A percentile compares a stretch with the other conserved stretches of the same genome.
phyloP scores from a whole-genome alignment of 2,888 invertebrate genomes.

The Blomia tropicalis region DNA sequence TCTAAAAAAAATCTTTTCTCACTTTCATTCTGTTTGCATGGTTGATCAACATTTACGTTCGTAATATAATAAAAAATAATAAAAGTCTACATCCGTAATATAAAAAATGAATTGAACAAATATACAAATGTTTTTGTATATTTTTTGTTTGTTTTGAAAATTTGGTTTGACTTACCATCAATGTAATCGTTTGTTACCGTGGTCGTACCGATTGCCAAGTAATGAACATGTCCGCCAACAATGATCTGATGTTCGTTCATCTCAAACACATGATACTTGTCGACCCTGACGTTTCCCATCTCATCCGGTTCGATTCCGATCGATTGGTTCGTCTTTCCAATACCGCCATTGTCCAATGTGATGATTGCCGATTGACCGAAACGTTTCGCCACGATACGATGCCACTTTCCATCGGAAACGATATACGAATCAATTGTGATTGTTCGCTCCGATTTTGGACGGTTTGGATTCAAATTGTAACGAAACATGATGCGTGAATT shows the following conservation, averaged over 20 bases:
- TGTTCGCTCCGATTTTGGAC: slow-evolving; percentile 26
- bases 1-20: too few species aligned
- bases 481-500: slow-evolving; percentile 34
- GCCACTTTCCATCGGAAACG: slow-evolving; percentile 38
- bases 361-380: slow-evolving; percentile 36
- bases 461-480: slow-evolving; percentile 35
- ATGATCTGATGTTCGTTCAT: slow-evolving; percentile 29
- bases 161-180: slow-evolving; percentile 19
- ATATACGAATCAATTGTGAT: slow-evolving; percentile 27
- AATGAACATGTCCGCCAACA: slow-evolving; percentile 27
- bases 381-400: slow-evolving; percentile 32
- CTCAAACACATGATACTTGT: slow-evolving; percentile 27
- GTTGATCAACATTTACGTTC: too few species aligned
- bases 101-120: too few species aligned
- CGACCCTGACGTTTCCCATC: background rate
- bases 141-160: too few species aligned
- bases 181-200: slow-evolving; percentile 9
- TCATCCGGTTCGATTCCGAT: slow-evolving; percentile 23
- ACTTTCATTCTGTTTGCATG: too few species aligned
- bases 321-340: slow-evolving; percentile 31
- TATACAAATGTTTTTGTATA: too few species aligned
- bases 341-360: slow-evolving; percentile 38
- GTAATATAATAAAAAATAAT: too few species aligned
- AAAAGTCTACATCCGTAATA: too few species aligned
- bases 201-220: background rate